A percentile compares a stretch with the other conserved stretches of the same genome.
phyloP scores from a whole-genome alignment of 2,797 vertebrate species.

The Anisognathus igniventris region DNA sequence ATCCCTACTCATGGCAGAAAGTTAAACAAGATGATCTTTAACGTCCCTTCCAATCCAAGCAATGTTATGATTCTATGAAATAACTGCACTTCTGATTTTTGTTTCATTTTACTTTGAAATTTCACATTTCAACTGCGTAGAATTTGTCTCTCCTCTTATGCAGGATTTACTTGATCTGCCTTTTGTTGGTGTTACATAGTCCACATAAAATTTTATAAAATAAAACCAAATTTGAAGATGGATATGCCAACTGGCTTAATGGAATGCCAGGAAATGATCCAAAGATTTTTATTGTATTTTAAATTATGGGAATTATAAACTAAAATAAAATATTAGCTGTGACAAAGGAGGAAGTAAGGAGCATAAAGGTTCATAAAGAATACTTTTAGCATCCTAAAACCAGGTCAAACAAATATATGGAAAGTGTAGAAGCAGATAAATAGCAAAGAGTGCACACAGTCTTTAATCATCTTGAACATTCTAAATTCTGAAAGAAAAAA shows the following conservation, averaged over 20 bases:
- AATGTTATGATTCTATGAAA: neutral
- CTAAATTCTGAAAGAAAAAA: neutral
- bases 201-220: neutral
- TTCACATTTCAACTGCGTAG: neutral
- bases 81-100: neutral
- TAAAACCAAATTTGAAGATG: neutral
- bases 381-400: neutral
- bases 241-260: neutral
- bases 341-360: neutral
- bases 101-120: neutral
- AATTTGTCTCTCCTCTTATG: neutral
- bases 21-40: neutral
- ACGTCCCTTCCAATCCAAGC: neutral
- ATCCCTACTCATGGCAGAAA: neutral
- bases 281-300: neutral
- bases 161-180: neutral
- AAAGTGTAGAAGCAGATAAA: neutral
- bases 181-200: neutral
- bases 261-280: neutral
- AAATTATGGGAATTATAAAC: neutral
- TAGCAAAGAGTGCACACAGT: neutral
- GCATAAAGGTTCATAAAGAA: neutral
- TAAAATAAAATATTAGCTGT: neutral
- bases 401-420: neutral
- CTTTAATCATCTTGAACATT: neutral